Conservation (phyloP, 2,113 vertebrate species). For the Ceuthmochares aereus region DNA sequence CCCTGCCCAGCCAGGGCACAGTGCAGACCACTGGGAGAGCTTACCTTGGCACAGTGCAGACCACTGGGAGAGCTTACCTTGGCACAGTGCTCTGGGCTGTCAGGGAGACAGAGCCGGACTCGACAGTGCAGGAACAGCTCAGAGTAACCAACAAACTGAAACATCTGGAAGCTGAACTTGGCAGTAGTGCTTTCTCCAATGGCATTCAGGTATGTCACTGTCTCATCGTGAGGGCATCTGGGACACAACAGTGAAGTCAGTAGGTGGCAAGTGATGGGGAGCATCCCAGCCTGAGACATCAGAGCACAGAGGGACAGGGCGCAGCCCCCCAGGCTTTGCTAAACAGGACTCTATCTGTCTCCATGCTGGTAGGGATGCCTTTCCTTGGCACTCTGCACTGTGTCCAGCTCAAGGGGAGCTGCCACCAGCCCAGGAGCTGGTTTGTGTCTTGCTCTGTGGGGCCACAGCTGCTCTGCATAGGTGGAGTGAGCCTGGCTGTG, state of each 20-base stretch:
- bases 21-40: rapidly evolving
- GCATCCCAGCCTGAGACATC: background rate
- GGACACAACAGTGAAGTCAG: background rate
- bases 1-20: rapidly evolving
- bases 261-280: rapidly evolving
- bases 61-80: background rate
- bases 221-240: slow-evolving; percentile 65
- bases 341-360: background rate
- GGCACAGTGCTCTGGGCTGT: background rate
- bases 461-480: background rate
- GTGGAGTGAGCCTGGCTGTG: background rate
- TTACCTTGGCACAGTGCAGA: slow-evolving; percentile 64
- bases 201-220: slow-evolving; percentile 15
- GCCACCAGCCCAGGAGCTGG: background rate
- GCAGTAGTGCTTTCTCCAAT: slow-evolving; percentile 34
- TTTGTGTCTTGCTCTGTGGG: background rate
- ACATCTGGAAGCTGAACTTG: slow-evolving; percentile 78
- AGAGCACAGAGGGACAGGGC: background rate
- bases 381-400: background rate
- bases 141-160: slow-evolving; percentile 42
- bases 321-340: background rate
- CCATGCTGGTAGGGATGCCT: rapidly evolving
- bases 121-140: slow-evolving; percentile 72
- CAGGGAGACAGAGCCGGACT: slow-evolving; percentile 53
- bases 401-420: background rate